Conservation (phyloP, 2,113 vertebrate genomes). For the Syngnathus typhle region DNA sequence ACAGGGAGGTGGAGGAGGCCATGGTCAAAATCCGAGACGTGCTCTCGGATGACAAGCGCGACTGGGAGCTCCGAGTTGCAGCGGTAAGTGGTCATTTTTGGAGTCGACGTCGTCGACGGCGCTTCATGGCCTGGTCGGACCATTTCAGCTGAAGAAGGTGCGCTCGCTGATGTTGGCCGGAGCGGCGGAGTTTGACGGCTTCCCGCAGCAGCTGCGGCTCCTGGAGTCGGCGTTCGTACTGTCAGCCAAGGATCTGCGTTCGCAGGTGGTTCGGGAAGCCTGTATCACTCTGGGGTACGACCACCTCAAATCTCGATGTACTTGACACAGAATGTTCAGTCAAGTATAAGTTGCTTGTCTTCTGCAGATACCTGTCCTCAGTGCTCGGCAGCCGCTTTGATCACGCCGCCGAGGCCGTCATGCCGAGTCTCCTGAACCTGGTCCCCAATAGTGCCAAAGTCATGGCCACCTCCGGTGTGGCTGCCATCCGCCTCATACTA, state of each 20-base stretch:
- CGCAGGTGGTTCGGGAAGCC: constrained; percentile 92
- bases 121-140: background rate
- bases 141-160: constrained; percentile 84
- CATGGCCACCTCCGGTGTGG: constrained; percentile 89
- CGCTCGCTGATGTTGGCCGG: constrained; percentile 87
- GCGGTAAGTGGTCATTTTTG: constrained; percentile 69
- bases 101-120: too few relatives aligned
- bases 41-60: constrained; percentile 90
- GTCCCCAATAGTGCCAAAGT: constrained; percentile 92
- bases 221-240: constrained; percentile 88
- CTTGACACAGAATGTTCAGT: background rate
- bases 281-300: constrained; percentile 94
- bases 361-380: constrained; percentile 82
- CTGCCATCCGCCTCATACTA: constrained; percentile 87
- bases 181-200: constrained; percentile 83
- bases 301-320: background rate
- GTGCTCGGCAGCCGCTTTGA: constrained; percentile 88
- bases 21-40: constrained; percentile 92
- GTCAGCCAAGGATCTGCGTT: constrained; percentile 90
- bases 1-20: constrained; percentile 92
- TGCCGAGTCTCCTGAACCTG: constrained; percentile 86
- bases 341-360: background rate
- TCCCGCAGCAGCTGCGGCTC: constrained; percentile 85
- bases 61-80: constrained; percentile 90
- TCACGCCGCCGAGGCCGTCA: constrained; percentile 87